Conservation (phyloP, 2,113 vertebrate species). For the Mohoua ochrocephala region DNA sequence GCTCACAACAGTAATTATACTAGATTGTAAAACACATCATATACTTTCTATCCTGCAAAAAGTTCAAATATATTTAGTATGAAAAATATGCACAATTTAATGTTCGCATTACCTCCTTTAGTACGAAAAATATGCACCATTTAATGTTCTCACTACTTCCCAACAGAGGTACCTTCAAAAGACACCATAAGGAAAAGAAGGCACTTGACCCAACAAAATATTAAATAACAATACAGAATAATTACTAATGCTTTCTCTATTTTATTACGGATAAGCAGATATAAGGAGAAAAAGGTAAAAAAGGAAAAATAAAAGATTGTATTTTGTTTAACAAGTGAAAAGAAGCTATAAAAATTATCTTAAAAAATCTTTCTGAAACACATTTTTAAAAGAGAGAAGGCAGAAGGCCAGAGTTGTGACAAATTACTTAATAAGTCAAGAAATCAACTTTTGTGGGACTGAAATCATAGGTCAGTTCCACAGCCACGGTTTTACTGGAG, state of each 20-base stretch:
- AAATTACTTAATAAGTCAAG: neutral
- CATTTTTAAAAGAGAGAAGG: neutral
- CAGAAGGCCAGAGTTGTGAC: fast-evolving
- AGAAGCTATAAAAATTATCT: neutral
- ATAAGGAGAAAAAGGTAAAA: neutral
- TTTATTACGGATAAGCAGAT: neutral
- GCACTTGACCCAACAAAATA: neutral
- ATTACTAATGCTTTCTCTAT: neutral
- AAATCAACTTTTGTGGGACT: neutral
- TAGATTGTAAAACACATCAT: neutral
- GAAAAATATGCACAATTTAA: neutral
- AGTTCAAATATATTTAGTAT: neutral
- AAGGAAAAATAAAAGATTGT: neutral
- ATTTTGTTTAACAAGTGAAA: neutral
- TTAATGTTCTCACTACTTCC: neutral
- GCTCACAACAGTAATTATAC: neutral
- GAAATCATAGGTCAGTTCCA: neutral
- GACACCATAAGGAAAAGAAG: neutral
- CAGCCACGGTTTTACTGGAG: neutral
- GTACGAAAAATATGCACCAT: neutral
- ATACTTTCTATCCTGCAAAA: neutral
- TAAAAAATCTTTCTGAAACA: neutral
- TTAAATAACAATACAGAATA: neutral
- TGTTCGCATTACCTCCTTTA: neutral
- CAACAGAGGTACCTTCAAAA: neutral